These are phyloP conservation scores for Andricus curvator DNA, from an alignment of 2,888 invertebrate genomes.

Conservation along the genomic window DNA sequence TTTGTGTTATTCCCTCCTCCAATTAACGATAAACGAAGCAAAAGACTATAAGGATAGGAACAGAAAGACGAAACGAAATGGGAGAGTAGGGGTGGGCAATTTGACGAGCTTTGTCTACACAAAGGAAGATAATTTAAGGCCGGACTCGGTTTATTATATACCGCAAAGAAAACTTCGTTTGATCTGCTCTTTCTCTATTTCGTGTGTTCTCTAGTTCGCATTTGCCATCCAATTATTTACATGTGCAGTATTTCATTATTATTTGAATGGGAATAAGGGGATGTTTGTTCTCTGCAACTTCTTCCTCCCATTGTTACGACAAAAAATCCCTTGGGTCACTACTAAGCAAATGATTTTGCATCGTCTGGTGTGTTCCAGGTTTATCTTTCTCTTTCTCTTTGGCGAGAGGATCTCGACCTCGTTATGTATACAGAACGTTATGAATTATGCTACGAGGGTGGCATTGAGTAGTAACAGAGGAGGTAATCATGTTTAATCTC, in stretches of 20 bases:
- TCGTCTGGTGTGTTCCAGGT: background rate
- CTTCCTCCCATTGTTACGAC: background rate
- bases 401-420: constrained; percentile 36
- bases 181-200: constrained; percentile 17
- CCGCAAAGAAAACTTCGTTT: constrained; percentile 39
- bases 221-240: constrained; percentile 8
- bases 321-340: background rate
- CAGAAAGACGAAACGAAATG: constrained; percentile 2
- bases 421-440: constrained; percentile 58
- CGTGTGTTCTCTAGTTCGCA: constrained; percentile 7
- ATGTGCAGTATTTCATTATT: background rate
- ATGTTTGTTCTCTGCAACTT: background rate
- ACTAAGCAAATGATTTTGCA: background rate
- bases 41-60: background rate
- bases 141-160: constrained; percentile 30
- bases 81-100: constrained; percentile 1
- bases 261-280: background rate
- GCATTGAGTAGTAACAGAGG: constrained; percentile 74
- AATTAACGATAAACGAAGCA: constrained; percentile 12
- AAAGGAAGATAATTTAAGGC: constrained; percentile 27
- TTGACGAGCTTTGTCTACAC: constrained; percentile 21
- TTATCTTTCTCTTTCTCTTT: constrained; percentile 12
- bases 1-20: background rate
- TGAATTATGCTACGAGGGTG: constrained; percentile 70
- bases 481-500: constrained; percentile 74